Base-by-base conservation (phyloP, 2,888 invertebrate species). In the Pyrrhosoma nymphula region DNA sequence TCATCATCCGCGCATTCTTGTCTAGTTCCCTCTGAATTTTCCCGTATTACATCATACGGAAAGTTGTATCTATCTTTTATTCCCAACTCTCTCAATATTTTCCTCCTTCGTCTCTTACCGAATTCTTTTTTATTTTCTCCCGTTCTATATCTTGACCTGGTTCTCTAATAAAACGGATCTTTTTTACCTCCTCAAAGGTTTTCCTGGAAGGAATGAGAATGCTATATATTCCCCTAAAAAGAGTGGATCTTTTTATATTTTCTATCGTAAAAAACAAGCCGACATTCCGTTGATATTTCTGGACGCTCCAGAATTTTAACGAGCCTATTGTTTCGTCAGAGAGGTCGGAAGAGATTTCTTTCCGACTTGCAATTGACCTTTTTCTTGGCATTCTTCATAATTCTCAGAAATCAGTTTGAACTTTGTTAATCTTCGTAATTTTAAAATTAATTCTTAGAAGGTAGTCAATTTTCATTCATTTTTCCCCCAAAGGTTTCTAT, bases 261-360 rank as follows among this genome's bases (percentile, higher is more conserved):
- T 35, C 82, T 30, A 10, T 69, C 69, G 23, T 69, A 82, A 82
- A 82, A 82, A 82, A 82, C 60, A 26, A 18, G 23, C 35, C 82
- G n/a, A 35, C 82, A 82, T 82, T 82, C 82, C 35, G 82, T 16
- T 82, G 82, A 82, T 82, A 82, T 82, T 82, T 82, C 82, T 35
- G 82, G 82, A 35, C 82, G 82, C 35, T 82, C 16, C 35, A 35
- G 82, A 82, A 82, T 82, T 82, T 82, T 82, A 82, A 82, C 82
- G 35, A 82, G 82, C 82, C 82, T 26, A 82, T 82, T 82, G 82
- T 82, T 35, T 82, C 35, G 30, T 16, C 35, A 35, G 82, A 82
- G 23, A 82, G 69, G 6, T 26, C 16, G 60, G 10, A n/a, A 35
- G 30, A 82, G 82, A 35, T 35, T 35, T 82, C 35, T 69, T 82